Base-by-base conservation (phyloP, 2,797 vertebrate genomes). In the Peromyscus nudipes region DNA sequence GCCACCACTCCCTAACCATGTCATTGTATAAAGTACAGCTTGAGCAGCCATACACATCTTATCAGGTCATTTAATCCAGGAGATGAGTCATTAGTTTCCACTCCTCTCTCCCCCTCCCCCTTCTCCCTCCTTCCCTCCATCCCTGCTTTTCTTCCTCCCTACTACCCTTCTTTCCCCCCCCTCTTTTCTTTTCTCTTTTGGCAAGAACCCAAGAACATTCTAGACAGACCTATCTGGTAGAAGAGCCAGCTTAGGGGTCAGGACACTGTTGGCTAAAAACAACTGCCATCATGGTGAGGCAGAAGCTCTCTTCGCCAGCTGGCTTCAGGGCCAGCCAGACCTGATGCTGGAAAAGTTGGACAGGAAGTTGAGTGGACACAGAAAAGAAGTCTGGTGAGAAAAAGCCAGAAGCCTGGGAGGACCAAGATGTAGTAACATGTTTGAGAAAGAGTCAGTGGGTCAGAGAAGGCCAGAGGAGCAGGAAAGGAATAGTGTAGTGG, bases 71-170 rank as follows among this genome's bases (percentile, higher is more conserved):
- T 40, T 75, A 71, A 29, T 29, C 52, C 52, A 75, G 67, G 9
- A 73, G 46, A 16, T 46, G 37, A 34, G 52, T 31, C 17, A 14
- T 21, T 75, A 37, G 1, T 46, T 71, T 71, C 31, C 10, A 21
- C 37, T 29, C 2, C 4, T n/a, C 10, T 1, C n/a, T 21, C 27
- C 27, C 27, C 25, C 0, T 1, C 1, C 12, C 14, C 2, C 0
- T 27, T 0, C 2, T 7, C 16, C 21, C 1, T n/a, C 4, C 49
- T 4, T 80, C 52, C 21, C 1, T 81, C 1, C 11, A 1, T n/a
- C 11, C 1, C 31, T 21, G 10, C 11, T 17, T 12, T 8, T 5
- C 34, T 43, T 6, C 67, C 6, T 40, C 14, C 4, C 25, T 31
- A 8, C 14, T 7, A 11, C 11, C 13, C 17, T 8, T 34, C 27